Base-by-base conservation (phyloP, 2,888 invertebrate genomes). In the Lamellibrachia columna region DNA sequence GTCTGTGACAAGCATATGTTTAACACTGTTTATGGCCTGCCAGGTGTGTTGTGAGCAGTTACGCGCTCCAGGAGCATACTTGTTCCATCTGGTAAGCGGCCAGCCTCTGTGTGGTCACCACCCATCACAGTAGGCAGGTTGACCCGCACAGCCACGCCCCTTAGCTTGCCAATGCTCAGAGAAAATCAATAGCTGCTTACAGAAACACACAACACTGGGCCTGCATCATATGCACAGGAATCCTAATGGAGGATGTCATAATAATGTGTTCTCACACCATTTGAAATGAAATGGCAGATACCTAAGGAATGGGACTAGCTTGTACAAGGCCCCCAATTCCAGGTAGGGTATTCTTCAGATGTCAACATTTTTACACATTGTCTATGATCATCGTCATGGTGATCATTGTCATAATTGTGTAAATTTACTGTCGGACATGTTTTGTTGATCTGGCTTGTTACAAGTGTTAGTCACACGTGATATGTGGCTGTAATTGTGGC, bases 221-320 rank as follows among this genome's bases (percentile, higher is more conserved):
- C 75, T 22, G 22, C 0, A 75, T 75, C 75, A 75, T 15, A 22
- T 11, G 75, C 75, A 75, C 75, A 75, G 4, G 22, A 75, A 6
- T 22, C 75, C 6, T 75, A 15, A 15, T 22, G 75, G 75, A 75
- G n/a, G 75, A n/a, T 6, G 1, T 75, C 75, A 4, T 15, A 75
- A 22, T 22, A 55, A 75, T 22, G 75, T 15, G 15, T n/a, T 75
- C 75, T 75, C 22, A 75, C 75, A 55, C 75, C 4, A 3, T 75
- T 75, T 75, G 75, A 75, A 75, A 75, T 75, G 75, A 75, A 75
- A 75, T 75, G 75, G 75, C 75, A 3, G 75, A 75, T 22, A 22
- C n/a, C n/a, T 75, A 75, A 75, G 75, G 75, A 75, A 75, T 75
- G 75, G 75, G 75, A 75, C 75, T 75, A 75, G 75, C 75, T 22